Conservation (phyloP, 2,797 vertebrate species). For the Pipistrellus kuhlii region DNA sequence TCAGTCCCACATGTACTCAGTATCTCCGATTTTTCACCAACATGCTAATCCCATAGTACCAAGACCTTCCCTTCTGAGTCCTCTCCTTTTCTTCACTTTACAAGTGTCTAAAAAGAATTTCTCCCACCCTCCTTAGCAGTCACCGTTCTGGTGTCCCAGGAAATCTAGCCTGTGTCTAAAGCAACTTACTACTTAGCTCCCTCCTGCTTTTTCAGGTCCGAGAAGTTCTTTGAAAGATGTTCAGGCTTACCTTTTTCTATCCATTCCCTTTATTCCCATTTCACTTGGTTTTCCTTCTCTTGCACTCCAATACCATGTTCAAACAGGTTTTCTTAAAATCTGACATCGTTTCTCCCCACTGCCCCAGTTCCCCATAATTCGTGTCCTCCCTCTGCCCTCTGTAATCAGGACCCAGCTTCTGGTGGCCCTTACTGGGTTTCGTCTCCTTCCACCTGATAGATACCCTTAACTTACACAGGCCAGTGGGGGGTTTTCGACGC, state of each 20-base stretch:
- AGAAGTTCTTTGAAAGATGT: not conserved
- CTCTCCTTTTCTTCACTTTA: not conserved
- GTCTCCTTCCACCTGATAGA: not conserved
- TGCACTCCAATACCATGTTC: constrained; percentile 1
- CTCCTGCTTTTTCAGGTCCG: not conserved
- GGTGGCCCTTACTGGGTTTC: not conserved
- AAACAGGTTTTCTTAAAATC: constrained; percentile 59
- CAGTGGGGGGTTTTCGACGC: not conserved
- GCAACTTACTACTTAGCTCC: not conserved
- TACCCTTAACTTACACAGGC: not conserved
- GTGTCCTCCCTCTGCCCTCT: not conserved
- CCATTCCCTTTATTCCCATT: constrained; percentile 43
- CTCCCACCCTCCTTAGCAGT: not conserved
- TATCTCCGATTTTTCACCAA: not conserved
- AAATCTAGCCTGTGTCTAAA: not conserved
- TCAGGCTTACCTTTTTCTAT: constrained; percentile 19
- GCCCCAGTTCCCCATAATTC: not conserved
- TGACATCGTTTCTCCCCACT: constrained; percentile 37
- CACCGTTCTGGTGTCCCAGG: not conserved
- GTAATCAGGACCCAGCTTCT: not conserved
- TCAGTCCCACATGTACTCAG: no score
- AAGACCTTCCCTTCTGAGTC: not conserved
- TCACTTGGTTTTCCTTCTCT: not conserved
- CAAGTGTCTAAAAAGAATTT: not conserved
- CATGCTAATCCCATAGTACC: not conserved